Base-by-base conservation (phyloP, 2,797 vertebrate species). In the Apogon hyalosoma region DNA sequence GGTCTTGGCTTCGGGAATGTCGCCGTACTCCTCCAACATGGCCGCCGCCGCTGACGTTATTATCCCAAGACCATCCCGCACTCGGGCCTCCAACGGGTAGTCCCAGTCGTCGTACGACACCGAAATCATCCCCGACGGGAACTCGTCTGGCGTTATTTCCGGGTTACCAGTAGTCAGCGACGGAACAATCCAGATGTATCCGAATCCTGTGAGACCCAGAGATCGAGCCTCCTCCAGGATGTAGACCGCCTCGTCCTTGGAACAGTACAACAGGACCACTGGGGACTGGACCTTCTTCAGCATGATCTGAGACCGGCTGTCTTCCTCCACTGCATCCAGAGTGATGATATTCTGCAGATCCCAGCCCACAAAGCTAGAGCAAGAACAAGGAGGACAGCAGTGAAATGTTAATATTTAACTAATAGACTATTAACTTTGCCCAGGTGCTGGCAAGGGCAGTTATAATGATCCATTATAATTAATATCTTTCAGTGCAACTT, bases 101-200 rank as follows among this genome's bases (percentile, higher is more conserved):
- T 99, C 98, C 98, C 98, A 99, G 86, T 97, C 96, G 0, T 99
- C 98, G 0, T 98, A 99, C 0, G 97, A 96, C 53, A 98, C 96
- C 0, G 98, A 99, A 76, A 99, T 96, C 87, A 99, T 96, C 47
- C 98, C 98, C 0, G 95, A 95, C 0, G 98, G 98, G 82, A 98
- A 98, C 69, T 95, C 93, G 1, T 95, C 95, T 0, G 97, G 96
- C 6, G 93, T 96, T 80, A 96, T 88, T 40, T 98, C 97, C 6
- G 96, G 96, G 92, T 97, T 98, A 31, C 95, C 98, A 0, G 96
- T 96, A 52, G 97, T 97, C 68, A 98, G 85, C 51, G 97, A 98
- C 43, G 98, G 97, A 67, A 98, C 96, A n/a, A 99, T 97, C 98
- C 98, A 99, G 92, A 98, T 97, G 93, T 95, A 97, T 68, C 98